Evolutionary conservation across 2,113 vertebrate species (phyloP).

Genomic region (Terrapene triunguis): DNA sequence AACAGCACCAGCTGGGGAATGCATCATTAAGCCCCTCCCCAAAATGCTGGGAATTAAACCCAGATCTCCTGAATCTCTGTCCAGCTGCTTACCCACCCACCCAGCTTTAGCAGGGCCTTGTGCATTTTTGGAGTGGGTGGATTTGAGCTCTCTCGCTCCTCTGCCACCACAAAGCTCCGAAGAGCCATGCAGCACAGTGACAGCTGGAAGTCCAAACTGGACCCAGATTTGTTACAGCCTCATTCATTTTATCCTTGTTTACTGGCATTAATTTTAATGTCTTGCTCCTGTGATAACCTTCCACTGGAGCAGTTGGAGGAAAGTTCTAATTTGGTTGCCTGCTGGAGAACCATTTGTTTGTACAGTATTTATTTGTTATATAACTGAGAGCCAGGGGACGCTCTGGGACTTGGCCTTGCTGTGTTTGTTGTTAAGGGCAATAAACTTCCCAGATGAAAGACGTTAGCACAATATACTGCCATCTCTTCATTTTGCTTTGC

Average conservation of each 20-base stretch:
- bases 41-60: neutral
- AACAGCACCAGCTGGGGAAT: neutral
- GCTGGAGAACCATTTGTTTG: constrained; percentile 64
- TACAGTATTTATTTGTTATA: constrained; percentile 47
- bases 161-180: neutral
- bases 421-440: neutral
- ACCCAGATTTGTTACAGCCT: constrained; percentile 50
- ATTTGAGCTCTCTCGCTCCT: neutral
- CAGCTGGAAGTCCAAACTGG: constrained; percentile 66
- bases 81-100: neutral
- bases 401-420: neutral
- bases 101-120: neutral
- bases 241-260: constrained; percentile 72
- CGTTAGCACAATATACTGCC: neutral
- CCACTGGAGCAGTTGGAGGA: constrained; percentile 45
- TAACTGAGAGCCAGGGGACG: constrained; percentile 9
- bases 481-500: neutral
- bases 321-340: constrained; percentile 63
- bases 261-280: constrained; percentile 73
- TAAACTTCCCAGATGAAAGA: constrained; percentile 22
- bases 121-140: neutral
- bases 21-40: neutral
- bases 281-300: constrained; percentile 62
- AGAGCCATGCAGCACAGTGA: neutral
- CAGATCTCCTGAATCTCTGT: neutral